phyloP scores from a whole-genome alignment of 2,888 invertebrate genomes.

The Cistogaster globosa region DNA sequence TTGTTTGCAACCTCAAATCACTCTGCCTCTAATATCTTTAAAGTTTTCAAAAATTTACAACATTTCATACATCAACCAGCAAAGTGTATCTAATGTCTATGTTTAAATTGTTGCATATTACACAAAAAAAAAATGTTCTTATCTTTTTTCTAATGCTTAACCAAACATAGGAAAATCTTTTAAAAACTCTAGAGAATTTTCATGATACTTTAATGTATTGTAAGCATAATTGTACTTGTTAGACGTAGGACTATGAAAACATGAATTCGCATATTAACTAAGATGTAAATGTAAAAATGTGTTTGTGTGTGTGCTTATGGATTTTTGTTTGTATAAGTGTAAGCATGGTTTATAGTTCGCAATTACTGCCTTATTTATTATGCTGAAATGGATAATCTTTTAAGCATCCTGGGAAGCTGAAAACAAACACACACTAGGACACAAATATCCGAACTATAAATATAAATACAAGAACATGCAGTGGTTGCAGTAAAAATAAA shows the following conservation, averaged over 20 bases:
- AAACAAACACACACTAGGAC: background rate
- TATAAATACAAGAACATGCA: slow-evolving; percentile 45
- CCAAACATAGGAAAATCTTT: slow-evolving; percentile 54
- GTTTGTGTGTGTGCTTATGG: background rate
- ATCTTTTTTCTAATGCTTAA: background rate
- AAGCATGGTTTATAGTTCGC: slow-evolving; percentile 73
- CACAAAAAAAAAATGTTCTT: background rate
- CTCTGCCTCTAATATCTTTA: background rate
- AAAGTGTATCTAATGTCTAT: background rate
- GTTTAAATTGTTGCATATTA: slow-evolving; percentile 16
- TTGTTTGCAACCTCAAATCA: background rate
- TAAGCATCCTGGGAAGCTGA: slow-evolving; percentile 75
- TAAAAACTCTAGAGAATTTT: slow-evolving; percentile 63
- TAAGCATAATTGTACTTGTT: slow-evolving; percentile 42
- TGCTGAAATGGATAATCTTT: slow-evolving; percentile 80
- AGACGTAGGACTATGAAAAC: slow-evolving; percentile 20
- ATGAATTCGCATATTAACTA: slow-evolving; percentile 7
- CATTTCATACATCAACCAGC: slow-evolving; percentile 2
- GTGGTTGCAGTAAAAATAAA: slow-evolving; percentile 39
- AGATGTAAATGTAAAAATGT: background rate
- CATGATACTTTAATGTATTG: slow-evolving; percentile 60
- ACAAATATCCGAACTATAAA: slow-evolving; percentile 13
- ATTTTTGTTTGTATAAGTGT: slow-evolving; percentile 30
- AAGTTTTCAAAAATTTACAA: background rate
- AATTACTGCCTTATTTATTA: slow-evolving; percentile 79